phyloP scores from a whole-genome alignment of 2,797 vertebrate genomes.

The Astyanax mexicanus region DNA sequence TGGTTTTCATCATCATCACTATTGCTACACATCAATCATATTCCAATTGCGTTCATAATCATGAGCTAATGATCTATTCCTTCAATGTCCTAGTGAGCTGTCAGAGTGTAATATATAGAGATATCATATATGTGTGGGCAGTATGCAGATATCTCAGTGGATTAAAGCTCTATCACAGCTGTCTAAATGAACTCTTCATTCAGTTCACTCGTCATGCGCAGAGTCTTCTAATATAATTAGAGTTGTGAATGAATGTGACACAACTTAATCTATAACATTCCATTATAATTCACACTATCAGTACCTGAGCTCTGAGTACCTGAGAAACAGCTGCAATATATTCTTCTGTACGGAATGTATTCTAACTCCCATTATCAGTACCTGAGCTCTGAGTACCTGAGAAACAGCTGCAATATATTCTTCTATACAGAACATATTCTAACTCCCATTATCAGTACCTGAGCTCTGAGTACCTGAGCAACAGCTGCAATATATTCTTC shows the following conservation, averaged over 20 bases:
- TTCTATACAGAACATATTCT: too few species aligned
- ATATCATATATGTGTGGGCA: conserved; percentile 67
- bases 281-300: conserved; percentile 35
- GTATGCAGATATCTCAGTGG: conserved; percentile 67
- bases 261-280: conserved; percentile 53
- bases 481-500: too few species aligned
- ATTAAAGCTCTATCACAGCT: conserved; percentile 69
- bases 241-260: conserved; percentile 52
- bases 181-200: conserved; percentile 80
- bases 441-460: conserved; percentile 33
- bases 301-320: conserved; percentile 17
- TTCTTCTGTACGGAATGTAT: too few species aligned
- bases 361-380: conserved; percentile 38
- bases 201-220: conserved; percentile 58
- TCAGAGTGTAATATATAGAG: conserved; percentile 49
- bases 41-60: background rate
- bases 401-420: too few species aligned
- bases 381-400: conserved; percentile 2
- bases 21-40: background rate
- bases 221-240: conserved; percentile 71
- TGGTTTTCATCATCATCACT: background rate
- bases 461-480: conserved; percentile 4
- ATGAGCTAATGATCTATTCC: background rate
- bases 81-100: conserved; percentile 8
- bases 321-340: too few species aligned